These are phyloP conservation scores for Temnothorax unifasciatus DNA, from an alignment of 2,888 invertebrate genomes.

Conservation along the genomic window DNA sequence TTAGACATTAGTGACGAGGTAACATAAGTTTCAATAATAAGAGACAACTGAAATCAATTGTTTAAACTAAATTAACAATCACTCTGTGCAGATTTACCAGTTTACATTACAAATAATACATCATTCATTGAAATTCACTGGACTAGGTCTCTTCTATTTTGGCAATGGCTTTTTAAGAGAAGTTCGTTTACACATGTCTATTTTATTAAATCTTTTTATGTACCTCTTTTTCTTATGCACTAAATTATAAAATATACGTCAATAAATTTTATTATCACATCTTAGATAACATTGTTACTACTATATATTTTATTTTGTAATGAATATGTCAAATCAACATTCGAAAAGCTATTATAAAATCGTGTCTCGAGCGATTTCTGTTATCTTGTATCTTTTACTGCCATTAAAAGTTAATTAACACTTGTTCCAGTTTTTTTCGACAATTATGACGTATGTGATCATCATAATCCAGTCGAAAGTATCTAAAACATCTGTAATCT, in stretches of 20 bases:
- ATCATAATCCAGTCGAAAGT: background rate
- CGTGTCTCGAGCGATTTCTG: too few species aligned
- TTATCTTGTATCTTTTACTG: background rate
- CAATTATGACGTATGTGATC: background rate
- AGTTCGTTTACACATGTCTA: background rate
- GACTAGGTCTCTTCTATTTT: conserved; percentile 26
- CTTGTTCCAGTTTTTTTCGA: background rate
- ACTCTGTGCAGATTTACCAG: conserved; percentile 9
- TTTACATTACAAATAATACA: conserved; percentile 26
- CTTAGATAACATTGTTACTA: background rate
- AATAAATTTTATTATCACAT: background rate
- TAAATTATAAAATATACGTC: background rate
- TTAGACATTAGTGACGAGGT: background rate
- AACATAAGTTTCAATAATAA: background rate
- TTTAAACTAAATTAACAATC: background rate
- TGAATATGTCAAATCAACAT: too few species aligned
- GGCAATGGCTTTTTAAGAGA: background rate
- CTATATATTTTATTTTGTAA: too few species aligned
- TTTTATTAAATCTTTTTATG: background rate
- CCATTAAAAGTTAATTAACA: background rate
- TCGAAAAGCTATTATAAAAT: too few species aligned
- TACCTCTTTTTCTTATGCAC: background rate
- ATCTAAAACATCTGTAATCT: too few species aligned
- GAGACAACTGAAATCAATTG: background rate
- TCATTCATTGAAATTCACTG: conserved; percentile 28